Percentiles rank a stretch among this genome's conserved stretches.
These are phyloP conservation scores for Chalcis sispes DNA, from an alignment of 2,888 invertebrate genomes.

Conservation along the genomic window DNA sequence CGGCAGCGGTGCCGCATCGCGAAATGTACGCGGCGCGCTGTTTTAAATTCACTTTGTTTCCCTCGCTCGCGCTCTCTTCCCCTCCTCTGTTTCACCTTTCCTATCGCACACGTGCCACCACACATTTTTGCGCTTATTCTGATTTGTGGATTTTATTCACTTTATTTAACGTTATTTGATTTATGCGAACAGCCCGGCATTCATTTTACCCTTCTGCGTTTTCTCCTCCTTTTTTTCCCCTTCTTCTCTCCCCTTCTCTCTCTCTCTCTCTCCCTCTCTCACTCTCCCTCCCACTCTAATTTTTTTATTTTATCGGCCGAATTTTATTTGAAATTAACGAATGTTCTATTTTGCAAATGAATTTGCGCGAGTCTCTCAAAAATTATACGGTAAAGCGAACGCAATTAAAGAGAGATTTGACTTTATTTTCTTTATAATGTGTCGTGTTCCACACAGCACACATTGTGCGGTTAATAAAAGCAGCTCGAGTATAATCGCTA, in stretches of 20 bases:
- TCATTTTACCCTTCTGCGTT: neutral
- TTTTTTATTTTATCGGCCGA: neutral
- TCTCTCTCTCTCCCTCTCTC: neutral
- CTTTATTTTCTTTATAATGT: slow-evolving; percentile 4
- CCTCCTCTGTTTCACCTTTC: neutral
- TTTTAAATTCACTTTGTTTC: slow-evolving; percentile 24
- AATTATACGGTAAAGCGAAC: slow-evolving; percentile 1
- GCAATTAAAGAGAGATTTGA: slow-evolving; percentile 4
- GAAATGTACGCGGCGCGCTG: neutral
- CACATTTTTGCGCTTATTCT: slow-evolving; percentile 21
- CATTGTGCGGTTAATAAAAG: too few species aligned
- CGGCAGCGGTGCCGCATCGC: neutral
- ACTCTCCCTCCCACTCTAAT: neutral
- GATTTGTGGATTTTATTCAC: slow-evolving; percentile 46
- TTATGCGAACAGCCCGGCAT: slow-evolving; percentile 26
- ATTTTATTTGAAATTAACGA: slow-evolving; percentile 14
- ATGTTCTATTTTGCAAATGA: slow-evolving; percentile 11
- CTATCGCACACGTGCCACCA: neutral
- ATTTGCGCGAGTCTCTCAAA: neutral
- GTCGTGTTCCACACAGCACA: too few species aligned
- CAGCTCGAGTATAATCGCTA: too few species aligned
- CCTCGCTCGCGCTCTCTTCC: neutral
- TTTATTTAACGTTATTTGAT: slow-evolving; percentile 47
- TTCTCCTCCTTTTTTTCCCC: too few species aligned
- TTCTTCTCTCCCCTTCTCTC: neutral